Evolutionary conservation across 2,888 invertebrate genomes (phyloP).

Genomic region (Rugalucina vietnamica): DNA sequence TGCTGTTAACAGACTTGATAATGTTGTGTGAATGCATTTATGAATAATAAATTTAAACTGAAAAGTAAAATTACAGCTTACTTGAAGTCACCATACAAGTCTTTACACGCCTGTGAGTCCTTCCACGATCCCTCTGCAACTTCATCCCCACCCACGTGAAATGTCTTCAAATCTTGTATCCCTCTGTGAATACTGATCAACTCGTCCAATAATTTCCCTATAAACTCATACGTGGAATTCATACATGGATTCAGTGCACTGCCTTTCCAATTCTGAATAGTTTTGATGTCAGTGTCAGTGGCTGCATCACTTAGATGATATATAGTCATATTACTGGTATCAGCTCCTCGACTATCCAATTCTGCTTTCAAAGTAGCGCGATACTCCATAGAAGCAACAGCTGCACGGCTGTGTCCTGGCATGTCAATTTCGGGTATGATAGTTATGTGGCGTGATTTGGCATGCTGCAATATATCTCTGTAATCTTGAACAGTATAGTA

Average conservation of each 20-base stretch:
- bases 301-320: slow-evolving; percentile 53
- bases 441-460: slow-evolving; percentile 69
- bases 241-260: slow-evolving; percentile 74
- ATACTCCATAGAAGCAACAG: slow-evolving; percentile 73
- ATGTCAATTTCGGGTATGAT: slow-evolving; percentile 80
- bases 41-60: no score
- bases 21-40: no score
- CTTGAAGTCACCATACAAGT: neutral
- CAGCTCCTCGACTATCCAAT: slow-evolving; percentile 19
- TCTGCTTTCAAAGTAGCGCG: slow-evolving; percentile 32
- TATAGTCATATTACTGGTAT: slow-evolving; percentile 27
- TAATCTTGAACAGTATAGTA: slow-evolving; percentile 72
- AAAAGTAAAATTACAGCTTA: no score
- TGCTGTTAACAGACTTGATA: no score
- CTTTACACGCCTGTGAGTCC: slow-evolving; percentile 52
- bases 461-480: slow-evolving; percentile 69
- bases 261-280: slow-evolving; percentile 67
- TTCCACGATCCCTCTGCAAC: slow-evolving; percentile 60
- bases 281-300: slow-evolving; percentile 55
- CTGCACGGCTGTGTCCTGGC: slow-evolving; percentile 75
- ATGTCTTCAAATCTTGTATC: slow-evolving; percentile 43
- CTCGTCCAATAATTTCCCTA: slow-evolving; percentile 31
- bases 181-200: slow-evolving; percentile 45
- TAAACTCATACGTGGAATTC: slow-evolving; percentile 61
- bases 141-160: slow-evolving; percentile 62